phyloP scores from a whole-genome alignment of 1,140 invertebrate species.

The Contarinia nasturtii region DNA sequence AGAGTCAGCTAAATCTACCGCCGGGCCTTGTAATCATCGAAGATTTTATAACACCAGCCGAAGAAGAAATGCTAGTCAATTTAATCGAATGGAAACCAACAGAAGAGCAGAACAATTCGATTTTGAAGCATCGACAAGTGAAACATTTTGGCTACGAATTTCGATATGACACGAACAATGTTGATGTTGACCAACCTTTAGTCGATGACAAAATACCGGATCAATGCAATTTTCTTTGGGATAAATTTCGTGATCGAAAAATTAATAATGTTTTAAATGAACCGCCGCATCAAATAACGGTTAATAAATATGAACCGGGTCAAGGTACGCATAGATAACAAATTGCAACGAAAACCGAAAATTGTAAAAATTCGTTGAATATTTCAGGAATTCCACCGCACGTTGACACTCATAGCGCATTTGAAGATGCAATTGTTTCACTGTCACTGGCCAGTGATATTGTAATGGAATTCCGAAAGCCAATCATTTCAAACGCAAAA shows the following conservation, averaged over 20 bases:
- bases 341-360: too few relatives aligned
- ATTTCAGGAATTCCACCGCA: slow-evolving; percentile 74
- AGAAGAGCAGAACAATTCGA: not conserved
- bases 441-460: slow-evolving; percentile 70
- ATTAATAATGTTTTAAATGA: slow-evolving; percentile 22
- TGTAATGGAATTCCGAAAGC: slow-evolving; percentile 73
- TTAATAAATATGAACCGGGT: slow-evolving; percentile 80
- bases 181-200: slow-evolving; percentile 52
- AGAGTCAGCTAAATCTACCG: slow-evolving; percentile 11
- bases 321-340: slow-evolving; percentile 67
- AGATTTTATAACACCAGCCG: not conserved
- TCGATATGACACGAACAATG: slow-evolving; percentile 72
- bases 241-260: slow-evolving; percentile 31
- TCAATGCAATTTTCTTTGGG: slow-evolving; percentile 44
- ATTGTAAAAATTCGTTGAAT: too few relatives aligned
- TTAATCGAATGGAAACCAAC: slow-evolving; percentile 16
- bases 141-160: slow-evolving; percentile 93
- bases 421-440: slow-evolving; percentile 74
- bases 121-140: slow-evolving; percentile 69
- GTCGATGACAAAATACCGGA: slow-evolving; percentile 42
- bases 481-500: slow-evolving; percentile 21
- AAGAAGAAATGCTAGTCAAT: slow-evolving; percentile 3
- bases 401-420: slow-evolving; percentile 88
- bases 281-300: slow-evolving; percentile 85
- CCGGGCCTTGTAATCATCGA: too few relatives aligned